Conservation (phyloP, 2,888 invertebrate genomes). For the Cremastobaeus sp. region DNA sequence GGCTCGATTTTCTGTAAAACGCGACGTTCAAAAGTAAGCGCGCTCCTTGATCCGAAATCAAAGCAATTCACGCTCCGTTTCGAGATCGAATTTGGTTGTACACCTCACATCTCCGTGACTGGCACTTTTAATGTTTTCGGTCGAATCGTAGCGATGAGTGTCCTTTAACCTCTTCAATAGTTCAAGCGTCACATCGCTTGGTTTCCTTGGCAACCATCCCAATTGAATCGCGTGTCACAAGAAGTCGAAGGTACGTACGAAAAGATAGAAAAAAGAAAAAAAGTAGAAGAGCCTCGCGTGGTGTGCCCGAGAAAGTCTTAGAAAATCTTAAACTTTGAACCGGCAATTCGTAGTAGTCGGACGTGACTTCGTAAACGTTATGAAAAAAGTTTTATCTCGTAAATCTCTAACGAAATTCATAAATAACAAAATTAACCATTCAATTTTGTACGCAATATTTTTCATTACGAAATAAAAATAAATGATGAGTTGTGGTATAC, state of each 20-base stretch:
- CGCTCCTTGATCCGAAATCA: slow-evolving; percentile 49
- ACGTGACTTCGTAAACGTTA: slow-evolving; percentile 46
- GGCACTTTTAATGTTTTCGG: slow-evolving; percentile 64
- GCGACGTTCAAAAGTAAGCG: slow-evolving; percentile 36
- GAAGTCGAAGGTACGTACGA: slow-evolving; percentile 66
- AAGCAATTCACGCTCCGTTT: slow-evolving; percentile 52
- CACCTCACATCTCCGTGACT: slow-evolving; percentile 53
- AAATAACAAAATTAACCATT: too few relatives aligned
- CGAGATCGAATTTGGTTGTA: slow-evolving; percentile 52
- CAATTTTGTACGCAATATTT: too few relatives aligned
- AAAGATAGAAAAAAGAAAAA: slow-evolving; percentile 32
- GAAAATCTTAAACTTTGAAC: slow-evolving; percentile 77
- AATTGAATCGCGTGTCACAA: slow-evolving; percentile 75
- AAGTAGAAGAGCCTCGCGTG: slow-evolving; percentile 56
- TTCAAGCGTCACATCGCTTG: slow-evolving; percentile 74
- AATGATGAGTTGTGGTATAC: too few relatives aligned
- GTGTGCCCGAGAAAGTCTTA: slow-evolving; percentile 61
- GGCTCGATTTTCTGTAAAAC: slow-evolving; percentile 17
- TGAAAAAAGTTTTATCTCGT: too few relatives aligned
- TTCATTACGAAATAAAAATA: too few relatives aligned
- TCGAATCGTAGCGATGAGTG: slow-evolving; percentile 67
- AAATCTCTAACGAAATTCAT: too few relatives aligned
- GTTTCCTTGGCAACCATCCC: slow-evolving; percentile 76
- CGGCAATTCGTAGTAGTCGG: slow-evolving; percentile 71
- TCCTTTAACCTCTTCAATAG: slow-evolving; percentile 76